Evolutionary conservation across 1,140 invertebrate genomes (phyloP).

Genomic region (Bombus picipes): DNA sequence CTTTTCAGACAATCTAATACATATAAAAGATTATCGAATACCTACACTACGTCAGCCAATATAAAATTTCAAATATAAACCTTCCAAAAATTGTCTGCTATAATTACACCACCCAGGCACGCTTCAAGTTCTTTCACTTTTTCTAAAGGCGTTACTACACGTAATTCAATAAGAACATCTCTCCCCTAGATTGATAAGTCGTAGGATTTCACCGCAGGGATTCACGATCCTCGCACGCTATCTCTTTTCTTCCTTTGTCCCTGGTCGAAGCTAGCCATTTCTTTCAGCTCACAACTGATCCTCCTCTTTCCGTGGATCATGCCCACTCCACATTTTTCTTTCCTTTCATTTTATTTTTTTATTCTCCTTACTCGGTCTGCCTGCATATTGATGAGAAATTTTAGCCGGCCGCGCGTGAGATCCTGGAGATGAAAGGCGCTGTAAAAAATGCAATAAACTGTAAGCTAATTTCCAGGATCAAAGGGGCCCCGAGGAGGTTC

Average conservation of each 20-base stretch:
- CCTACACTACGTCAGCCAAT: too few species aligned
- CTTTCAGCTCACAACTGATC: neutral
- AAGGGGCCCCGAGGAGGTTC: slow-evolving; percentile 55
- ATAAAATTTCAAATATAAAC: neutral
- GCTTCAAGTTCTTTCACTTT: too few species aligned
- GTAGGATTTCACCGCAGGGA: slow-evolving; percentile 11
- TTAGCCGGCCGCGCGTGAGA: slow-evolving; percentile 58
- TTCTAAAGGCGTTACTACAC: neutral
- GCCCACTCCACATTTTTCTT: slow-evolving; percentile 31
- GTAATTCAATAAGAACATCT: slow-evolving; percentile 43
- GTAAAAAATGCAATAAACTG: slow-evolving; percentile 70
- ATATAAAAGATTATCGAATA: too few species aligned
- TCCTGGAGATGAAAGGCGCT: slow-evolving; percentile 65
- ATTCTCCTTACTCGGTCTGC: slow-evolving; percentile 28
- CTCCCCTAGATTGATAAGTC: slow-evolving; percentile 33
- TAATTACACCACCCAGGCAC: too few species aligned
- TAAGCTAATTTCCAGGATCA: slow-evolving; percentile 71
- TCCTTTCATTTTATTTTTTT: neutral
- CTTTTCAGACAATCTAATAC: too few species aligned
- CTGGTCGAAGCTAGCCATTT: neutral
- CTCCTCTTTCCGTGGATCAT: slow-evolving; percentile 13
- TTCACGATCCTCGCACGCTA: slow-evolving; percentile 5
- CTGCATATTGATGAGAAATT: slow-evolving; percentile 72
- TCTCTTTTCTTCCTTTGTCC: slow-evolving; percentile 8
- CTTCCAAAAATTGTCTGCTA: neutral